Evolutionary conservation across 2,888 invertebrate genomes (phyloP).

Genomic region (Ormyrus nitidulus): DNA sequence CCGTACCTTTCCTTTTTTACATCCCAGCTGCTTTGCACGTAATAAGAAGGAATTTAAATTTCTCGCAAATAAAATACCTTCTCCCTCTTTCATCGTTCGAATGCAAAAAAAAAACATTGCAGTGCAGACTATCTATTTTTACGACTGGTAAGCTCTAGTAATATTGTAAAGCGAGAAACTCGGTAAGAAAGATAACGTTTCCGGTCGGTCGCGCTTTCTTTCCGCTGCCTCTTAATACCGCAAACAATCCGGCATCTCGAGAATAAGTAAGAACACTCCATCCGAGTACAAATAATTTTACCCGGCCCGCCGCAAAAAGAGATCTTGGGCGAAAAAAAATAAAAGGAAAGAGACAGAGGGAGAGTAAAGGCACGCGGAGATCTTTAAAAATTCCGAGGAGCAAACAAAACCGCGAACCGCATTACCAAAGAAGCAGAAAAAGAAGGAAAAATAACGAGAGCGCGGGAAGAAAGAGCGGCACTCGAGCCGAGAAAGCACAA

Average conservation of each 20-base stretch:
- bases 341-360: neutral
- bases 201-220: neutral
- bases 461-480: conserved; percentile 15
- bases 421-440: no score
- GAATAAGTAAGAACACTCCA: conserved; percentile 37
- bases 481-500: conserved; percentile 49
- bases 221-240: neutral
- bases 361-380: conserved; percentile 1
- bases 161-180: neutral
- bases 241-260: conserved; percentile 20
- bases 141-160: no score
- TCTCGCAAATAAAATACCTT: neutral
- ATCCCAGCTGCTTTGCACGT: no score
- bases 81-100: neutral
- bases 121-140: no score
- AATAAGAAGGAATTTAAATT: neutral
- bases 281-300: conserved; percentile 46
- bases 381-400: conserved; percentile 40
- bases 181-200: neutral
- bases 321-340: neutral
- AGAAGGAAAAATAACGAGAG: conserved; percentile 1
- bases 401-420: conserved; percentile 20
- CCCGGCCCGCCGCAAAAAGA: conserved; percentile 3
- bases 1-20: neutral
- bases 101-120: no score